Conservation (phyloP, 2,113 vertebrate genomes). For the Platichthys stellatus region DNA sequence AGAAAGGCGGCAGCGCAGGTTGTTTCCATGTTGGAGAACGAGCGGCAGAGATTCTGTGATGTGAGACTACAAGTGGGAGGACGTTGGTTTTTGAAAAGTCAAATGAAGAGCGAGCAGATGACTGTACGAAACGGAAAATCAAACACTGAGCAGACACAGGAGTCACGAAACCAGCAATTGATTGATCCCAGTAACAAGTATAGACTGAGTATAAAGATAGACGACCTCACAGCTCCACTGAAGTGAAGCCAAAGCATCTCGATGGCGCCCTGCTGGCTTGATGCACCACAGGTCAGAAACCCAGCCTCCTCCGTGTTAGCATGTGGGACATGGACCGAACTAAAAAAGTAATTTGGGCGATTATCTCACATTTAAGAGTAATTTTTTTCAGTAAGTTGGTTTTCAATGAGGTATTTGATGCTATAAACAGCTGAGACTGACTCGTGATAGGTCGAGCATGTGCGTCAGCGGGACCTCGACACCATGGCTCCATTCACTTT, state of each 20-base stretch:
- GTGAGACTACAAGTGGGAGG: constrained; percentile 29
- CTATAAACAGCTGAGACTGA: too few relatives aligned
- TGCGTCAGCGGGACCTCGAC: too few relatives aligned
- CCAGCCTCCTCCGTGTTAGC: too few relatives aligned
- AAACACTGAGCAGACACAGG: not conserved
- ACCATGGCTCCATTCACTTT: not conserved
- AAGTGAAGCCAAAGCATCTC: too few relatives aligned
- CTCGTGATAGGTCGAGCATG: too few relatives aligned
- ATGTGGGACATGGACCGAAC: too few relatives aligned
- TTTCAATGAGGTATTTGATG: not conserved
- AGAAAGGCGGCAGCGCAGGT: not conserved
- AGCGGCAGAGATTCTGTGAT: not conserved
- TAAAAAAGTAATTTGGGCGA: too few relatives aligned
- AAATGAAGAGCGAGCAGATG: constrained; percentile 14
- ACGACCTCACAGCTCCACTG: not conserved
- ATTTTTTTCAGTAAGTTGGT: too few relatives aligned
- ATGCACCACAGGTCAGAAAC: not conserved
- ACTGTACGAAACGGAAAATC: constrained; percentile 14
- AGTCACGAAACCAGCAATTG: not conserved
- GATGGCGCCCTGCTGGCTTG: not conserved
- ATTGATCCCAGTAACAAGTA: too few relatives aligned
- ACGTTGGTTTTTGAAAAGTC: not conserved
- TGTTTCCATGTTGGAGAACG: not conserved
- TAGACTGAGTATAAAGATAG: not conserved
- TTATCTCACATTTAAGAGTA: not conserved